Conservation (phyloP, 2,888 invertebrate species). For the Agrypnus murinus region DNA sequence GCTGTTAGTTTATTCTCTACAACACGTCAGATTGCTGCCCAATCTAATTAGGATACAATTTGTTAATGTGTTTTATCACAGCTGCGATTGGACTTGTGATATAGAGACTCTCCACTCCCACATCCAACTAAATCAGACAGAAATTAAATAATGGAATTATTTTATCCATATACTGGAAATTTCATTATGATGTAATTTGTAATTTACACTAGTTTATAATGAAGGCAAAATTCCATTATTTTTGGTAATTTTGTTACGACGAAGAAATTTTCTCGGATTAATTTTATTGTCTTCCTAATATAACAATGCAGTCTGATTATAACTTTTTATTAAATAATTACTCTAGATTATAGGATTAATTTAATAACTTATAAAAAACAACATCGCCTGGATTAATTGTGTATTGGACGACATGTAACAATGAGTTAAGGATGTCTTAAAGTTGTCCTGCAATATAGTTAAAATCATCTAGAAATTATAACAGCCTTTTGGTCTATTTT, state of each 20-base stretch:
- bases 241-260: conserved; percentile 36
- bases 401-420: too few relatives aligned
- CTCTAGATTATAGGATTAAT: too few relatives aligned
- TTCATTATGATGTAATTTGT: conserved; percentile 60
- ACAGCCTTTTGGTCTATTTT: too few relatives aligned
- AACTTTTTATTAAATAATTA: too few relatives aligned
- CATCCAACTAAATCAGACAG: conserved; percentile 60
- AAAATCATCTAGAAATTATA: too few relatives aligned
- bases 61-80: conserved; percentile 72
- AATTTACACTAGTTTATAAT: conserved; percentile 56
- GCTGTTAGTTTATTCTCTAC: conserved; percentile 66
- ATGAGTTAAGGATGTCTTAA: too few relatives aligned
- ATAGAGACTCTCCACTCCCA: conserved; percentile 58
- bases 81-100: conserved; percentile 68
- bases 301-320: too few relatives aligned
- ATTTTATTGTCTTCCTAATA: too few relatives aligned
- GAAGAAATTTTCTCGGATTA: not conserved
- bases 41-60: conserved; percentile 72
- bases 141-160: conserved; percentile 67
- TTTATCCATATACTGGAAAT: conserved; percentile 64
- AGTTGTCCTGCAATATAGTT: too few relatives aligned
- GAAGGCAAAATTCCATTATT: conserved; percentile 42
- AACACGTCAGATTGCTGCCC: conserved; percentile 72
- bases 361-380: too few relatives aligned
- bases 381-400: too few relatives aligned